Base-by-base conservation (phyloP, 2,797 vertebrate species). In the Platalea minor region DNA sequence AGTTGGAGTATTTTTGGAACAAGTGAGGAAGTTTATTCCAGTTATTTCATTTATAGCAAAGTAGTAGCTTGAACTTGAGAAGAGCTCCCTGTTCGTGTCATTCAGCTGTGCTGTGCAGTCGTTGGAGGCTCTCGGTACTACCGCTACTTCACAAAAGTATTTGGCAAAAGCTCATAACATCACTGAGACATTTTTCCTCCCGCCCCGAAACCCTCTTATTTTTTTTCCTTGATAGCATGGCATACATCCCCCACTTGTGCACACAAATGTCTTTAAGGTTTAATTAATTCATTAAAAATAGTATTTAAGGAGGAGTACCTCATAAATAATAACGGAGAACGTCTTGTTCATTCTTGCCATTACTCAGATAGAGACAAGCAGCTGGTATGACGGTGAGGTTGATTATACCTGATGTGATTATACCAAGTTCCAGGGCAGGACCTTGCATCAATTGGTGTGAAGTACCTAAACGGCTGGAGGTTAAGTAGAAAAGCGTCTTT, bases 281-380 rank as follows among this genome's bases (percentile, higher is more conserved):
- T 61, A 91, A 95, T 95, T 86, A 86, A 85, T 75, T 91, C 17
- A n/a, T 48, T 92, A 87, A 91, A 96, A 94, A 91, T 35, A 92
- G 29, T 93, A 29, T 93, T 88, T 92, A 75, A 77, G 84, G 78
- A 89, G 88, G 72, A 75, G 48, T 12, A 18, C 56, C 61, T 93
- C 84, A 33, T 33, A 84, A 94, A 93, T 91, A 89, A 73, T 73
- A 23, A 91, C 80, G 59, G n/a, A 78, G 43, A 78, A 73, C 50
- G 51, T 75, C 54, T 85, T 69, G 33, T 75, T 88, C 82, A 69
- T 96, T 88, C 65, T 89, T 91, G 54, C 20, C 54, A 29, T 89
- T 41, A 4, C 68, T 89, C 10, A 75, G 77, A 48, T 6, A n/a
- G 46, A 93, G 50, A 11, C 26, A 83, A 80, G 51, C 75, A 94